Evolutionary conservation across 2,797 vertebrate genomes (phyloP).

Genomic region (Halcyon chelicuti): DNA sequence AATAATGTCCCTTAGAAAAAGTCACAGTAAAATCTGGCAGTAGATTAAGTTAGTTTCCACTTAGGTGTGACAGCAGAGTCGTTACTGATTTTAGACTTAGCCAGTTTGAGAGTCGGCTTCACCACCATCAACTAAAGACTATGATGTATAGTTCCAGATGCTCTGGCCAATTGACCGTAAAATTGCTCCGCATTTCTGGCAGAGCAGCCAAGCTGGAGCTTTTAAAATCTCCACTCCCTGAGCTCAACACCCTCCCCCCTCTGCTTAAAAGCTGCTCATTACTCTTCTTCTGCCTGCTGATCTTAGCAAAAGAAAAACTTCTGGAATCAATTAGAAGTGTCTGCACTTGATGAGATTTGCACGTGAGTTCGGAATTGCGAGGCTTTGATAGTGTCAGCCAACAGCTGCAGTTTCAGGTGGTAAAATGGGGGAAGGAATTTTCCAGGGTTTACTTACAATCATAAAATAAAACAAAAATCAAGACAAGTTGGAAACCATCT

Average conservation of each 20-base stretch:
- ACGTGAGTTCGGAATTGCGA: conserved; percentile 86
- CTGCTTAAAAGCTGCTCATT: conserved; percentile 88
- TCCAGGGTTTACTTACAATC: conserved; percentile 84
- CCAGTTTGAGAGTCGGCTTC: conserved; percentile 81
- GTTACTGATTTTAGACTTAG: conserved; percentile 78
- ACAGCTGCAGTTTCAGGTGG: conserved; percentile 95
- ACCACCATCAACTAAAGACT: conserved; percentile 80
- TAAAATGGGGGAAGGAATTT: conserved; percentile 83
- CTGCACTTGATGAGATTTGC: conserved; percentile 95
- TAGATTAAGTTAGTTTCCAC: conserved; percentile 76
- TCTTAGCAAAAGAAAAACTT: conserved; percentile 86
- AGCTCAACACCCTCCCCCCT: conserved; percentile 77
- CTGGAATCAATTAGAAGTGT: conserved; percentile 98
- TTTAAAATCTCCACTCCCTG: conserved; percentile 84
- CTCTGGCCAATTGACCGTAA: conserved; percentile 96
- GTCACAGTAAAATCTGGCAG: conserved; percentile 67
- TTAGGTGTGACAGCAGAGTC: conserved; percentile 78
- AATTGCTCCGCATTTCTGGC: conserved; percentile 92
- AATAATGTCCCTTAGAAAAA: conserved; percentile 69
- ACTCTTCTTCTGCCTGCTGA: conserved; percentile 84
- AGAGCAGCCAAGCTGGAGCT: conserved; percentile 83
- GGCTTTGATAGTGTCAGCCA: conserved; percentile 84
- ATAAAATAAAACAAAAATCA: conserved; percentile 78
- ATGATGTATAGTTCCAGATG: conserved; percentile 96
- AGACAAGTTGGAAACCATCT: conserved; percentile 70